Percentiles rank a stretch among this genome's conserved stretches.
Evolutionary conservation across 2,888 invertebrate species (phyloP).

Genomic region (Toxonevra muliebris): DNA sequence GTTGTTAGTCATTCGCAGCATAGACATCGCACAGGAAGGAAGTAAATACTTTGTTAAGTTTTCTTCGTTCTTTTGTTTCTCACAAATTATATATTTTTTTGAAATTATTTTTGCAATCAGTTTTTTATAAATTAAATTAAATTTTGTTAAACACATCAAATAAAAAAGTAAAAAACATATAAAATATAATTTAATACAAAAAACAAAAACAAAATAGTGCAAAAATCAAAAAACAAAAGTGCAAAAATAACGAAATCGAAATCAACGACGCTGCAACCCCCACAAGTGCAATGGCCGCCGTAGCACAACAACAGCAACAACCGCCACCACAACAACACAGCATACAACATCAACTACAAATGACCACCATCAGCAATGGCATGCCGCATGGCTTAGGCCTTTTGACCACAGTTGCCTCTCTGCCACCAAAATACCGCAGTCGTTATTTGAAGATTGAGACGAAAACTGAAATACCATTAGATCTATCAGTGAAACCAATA

Average conservation of each 20-base stretch:
- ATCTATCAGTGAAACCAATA: constrained; percentile 74
- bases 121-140: constrained; percentile 20
- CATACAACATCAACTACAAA: constrained; percentile 10
- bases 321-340: constrained; percentile 27
- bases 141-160: constrained; percentile 19
- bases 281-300: constrained; percentile 39
- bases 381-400: constrained; percentile 61
- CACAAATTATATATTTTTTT: constrained; percentile 18
- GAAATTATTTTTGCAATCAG: constrained; percentile 27
- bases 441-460: constrained; percentile 62
- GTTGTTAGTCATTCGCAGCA: constrained; percentile 64
- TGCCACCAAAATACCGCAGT: constrained; percentile 65
- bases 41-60: constrained; percentile 36
- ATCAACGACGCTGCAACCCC: constrained; percentile 27
- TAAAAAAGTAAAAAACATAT: constrained; percentile 41
- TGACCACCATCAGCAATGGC: constrained; percentile 45
- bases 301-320: constrained; percentile 32
- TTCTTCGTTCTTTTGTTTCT: constrained; percentile 28
- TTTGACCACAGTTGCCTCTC: constrained; percentile 63
- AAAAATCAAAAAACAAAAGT: constrained; percentile 41
- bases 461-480: constrained; percentile 70
- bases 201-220: constrained; percentile 15
- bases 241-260: constrained; percentile 27
- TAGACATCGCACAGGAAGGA: constrained; percentile 60
- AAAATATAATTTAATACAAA: constrained; percentile 18